A percentile compares a stretch with the other conserved stretches of the same genome.
These are phyloP conservation scores for Anthopleura xanthogrammica DNA, from an alignment of 92 coral and sea anemone species.

Conservation along the genomic window DNA sequence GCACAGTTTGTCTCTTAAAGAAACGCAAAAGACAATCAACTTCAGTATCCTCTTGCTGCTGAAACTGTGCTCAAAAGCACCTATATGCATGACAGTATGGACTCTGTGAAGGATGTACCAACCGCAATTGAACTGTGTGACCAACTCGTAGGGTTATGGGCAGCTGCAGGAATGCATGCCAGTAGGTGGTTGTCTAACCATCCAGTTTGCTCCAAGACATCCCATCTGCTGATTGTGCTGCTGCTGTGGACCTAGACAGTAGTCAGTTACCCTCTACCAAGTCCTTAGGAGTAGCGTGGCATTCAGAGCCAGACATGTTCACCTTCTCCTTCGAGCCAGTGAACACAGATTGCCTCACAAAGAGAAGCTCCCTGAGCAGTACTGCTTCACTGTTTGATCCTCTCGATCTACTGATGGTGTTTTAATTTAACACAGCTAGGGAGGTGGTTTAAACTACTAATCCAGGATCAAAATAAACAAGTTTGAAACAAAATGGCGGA, in stretches of 20 bases:
- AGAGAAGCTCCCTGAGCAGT: slow-evolving; percentile 43
- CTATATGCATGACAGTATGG: slow-evolving; percentile 59
- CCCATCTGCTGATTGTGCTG: slow-evolving; percentile 49
- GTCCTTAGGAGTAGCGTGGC: slow-evolving; percentile 47
- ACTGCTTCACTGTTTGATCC: slow-evolving; percentile 48
- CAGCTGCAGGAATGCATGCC: slow-evolving; percentile 52
- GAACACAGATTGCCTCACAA: not conserved
- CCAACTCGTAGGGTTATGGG: slow-evolving; percentile 47
- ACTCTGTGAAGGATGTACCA: slow-evolving; percentile 44
- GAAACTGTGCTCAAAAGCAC: not conserved
- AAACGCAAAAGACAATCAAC: not conserved
- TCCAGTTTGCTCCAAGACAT: slow-evolving; percentile 33
- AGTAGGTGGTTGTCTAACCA: slow-evolving; percentile 53
- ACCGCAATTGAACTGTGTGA: slow-evolving; percentile 41
- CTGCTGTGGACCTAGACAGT: slow-evolving; percentile 57
- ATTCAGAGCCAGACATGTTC: slow-evolving; percentile 39
- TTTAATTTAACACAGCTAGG: too few species aligned
- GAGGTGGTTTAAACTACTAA: too few species aligned
- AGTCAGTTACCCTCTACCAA: slow-evolving; percentile 54
- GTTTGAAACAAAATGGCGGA: too few species aligned
- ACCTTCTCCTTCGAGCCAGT: not conserved
- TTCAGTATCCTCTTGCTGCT: not conserved
- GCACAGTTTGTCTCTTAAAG: slow-evolving; percentile 41
- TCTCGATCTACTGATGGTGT: slow-evolving; percentile 46
- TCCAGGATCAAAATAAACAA: too few species aligned